Percentiles rank a stretch among this genome's conserved stretches.
Conservation (phyloP, 2,888 invertebrate genomes). For the Oscheius sp. region DNA sequence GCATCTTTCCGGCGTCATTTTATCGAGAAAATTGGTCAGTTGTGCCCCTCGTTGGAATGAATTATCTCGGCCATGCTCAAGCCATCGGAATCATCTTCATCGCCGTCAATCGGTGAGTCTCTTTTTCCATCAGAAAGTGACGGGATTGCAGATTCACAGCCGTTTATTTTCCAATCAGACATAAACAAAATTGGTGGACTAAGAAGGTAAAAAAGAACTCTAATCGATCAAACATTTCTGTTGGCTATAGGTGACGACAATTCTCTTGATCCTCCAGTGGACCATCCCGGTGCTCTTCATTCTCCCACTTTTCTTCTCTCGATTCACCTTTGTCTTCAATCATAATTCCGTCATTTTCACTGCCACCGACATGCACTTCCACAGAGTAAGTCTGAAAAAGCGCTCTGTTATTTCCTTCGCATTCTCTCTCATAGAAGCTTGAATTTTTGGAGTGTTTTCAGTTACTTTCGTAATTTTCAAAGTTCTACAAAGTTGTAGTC, state of each 20-base stretch:
- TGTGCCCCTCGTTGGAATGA: slow-evolving; percentile 51
- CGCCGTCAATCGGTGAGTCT: slow-evolving; percentile 45
- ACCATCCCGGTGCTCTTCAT: slow-evolving; percentile 47
- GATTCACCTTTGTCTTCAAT: slow-evolving; percentile 42
- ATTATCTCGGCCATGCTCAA: slow-evolving; percentile 58
- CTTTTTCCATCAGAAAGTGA: not conserved
- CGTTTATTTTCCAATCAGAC: slow-evolving; percentile 54
- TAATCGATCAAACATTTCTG: too few species aligned
- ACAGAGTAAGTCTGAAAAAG: slow-evolving; percentile 34
- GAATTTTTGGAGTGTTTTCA: not conserved
- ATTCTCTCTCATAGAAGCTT: not conserved
- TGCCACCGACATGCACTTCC: slow-evolving; percentile 47
- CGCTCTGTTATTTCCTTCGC: not conserved
- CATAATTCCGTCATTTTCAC: slow-evolving; percentile 46
- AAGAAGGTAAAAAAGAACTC: slow-evolving; percentile 29
- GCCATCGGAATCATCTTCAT: slow-evolving; percentile 58
- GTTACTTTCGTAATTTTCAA: too few species aligned
- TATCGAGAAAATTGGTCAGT: slow-evolving; percentile 51
- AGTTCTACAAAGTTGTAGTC: too few species aligned
- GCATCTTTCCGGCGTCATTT: slow-evolving; percentile 45
- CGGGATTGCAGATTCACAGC: slow-evolving; percentile 49
- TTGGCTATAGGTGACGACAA: slow-evolving; percentile 36
- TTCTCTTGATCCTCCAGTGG: slow-evolving; percentile 52
- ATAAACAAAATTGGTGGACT: slow-evolving; percentile 57
- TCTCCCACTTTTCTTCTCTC: slow-evolving; percentile 49